Conservation (phyloP, 1,140 invertebrate genomes). For the Drosophila bifasciata region DNA sequence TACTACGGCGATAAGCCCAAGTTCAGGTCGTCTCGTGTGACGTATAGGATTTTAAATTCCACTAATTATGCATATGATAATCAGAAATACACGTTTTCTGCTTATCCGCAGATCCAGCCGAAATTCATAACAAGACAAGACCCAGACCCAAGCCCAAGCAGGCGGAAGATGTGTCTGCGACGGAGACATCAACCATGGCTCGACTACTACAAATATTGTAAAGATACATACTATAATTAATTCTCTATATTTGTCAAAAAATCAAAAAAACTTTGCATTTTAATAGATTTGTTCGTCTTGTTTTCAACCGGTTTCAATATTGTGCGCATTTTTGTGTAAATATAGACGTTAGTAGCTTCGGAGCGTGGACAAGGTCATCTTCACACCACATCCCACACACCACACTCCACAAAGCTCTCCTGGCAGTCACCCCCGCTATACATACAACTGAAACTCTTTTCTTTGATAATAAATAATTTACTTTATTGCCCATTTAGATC, state of each 20-base stretch:
- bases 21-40: slow-evolving; percentile 29
- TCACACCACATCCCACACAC: slow-evolving; percentile 25
- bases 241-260: slow-evolving; percentile 45
- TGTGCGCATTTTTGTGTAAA: slow-evolving; percentile 37
- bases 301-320: slow-evolving; percentile 32
- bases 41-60: slow-evolving; percentile 41
- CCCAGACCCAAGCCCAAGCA: slow-evolving; percentile 10
- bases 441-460: too few species aligned
- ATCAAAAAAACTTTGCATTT: slow-evolving; percentile 5
- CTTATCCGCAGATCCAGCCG: slow-evolving; percentile 11
- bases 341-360: slow-evolving; percentile 21
- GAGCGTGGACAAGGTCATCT: slow-evolving; percentile 28
- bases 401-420: neutral
- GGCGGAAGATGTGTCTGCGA: slow-evolving; percentile 39
- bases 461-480: slow-evolving; percentile 19
- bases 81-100: slow-evolving; percentile 48
- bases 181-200: slow-evolving; percentile 46
- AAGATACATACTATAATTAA: slow-evolving; percentile 47
- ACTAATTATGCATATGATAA: slow-evolving; percentile 68
- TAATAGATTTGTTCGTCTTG: slow-evolving; percentile 26
- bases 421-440: neutral
- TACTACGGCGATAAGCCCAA: slow-evolving; percentile 31
- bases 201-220: slow-evolving; percentile 46
- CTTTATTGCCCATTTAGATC: slow-evolving; percentile 26
- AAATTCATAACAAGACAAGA: slow-evolving; percentile 11